phyloP scores from a whole-genome alignment of 2,888 invertebrate species.

The Mythimna ferrago region DNA sequence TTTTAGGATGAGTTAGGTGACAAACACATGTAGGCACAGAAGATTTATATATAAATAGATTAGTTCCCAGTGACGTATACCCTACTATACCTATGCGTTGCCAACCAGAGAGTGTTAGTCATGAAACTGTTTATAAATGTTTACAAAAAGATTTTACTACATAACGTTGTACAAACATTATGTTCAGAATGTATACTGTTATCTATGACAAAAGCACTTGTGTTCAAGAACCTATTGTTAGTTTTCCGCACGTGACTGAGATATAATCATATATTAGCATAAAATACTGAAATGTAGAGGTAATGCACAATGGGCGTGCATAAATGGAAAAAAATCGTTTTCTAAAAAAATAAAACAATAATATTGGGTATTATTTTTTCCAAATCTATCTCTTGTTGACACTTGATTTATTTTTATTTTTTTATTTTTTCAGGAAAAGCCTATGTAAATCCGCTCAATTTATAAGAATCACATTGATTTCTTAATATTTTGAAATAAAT shows the following conservation, averaged over 20 bases:
- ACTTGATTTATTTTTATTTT: neutral
- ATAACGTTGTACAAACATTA: slow-evolving; percentile 9
- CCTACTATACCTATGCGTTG: neutral
- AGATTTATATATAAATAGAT: neutral
- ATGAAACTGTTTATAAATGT: slow-evolving; percentile 4
- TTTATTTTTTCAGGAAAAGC: neutral
- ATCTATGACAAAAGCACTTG: slow-evolving; percentile 40
- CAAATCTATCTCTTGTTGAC: too few relatives aligned
- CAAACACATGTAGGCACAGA: too few relatives aligned
- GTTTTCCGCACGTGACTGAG: slow-evolving; percentile 42
- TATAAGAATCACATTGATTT: too few relatives aligned
- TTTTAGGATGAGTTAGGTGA: too few relatives aligned
- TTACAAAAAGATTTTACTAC: slow-evolving; percentile 20
- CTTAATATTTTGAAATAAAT: neutral
- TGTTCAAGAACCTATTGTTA: slow-evolving; percentile 35
- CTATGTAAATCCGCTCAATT: too few relatives aligned
- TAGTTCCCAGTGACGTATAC: neutral
- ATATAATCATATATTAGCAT: slow-evolving; percentile 16
- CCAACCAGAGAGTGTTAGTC: slow-evolving; percentile 3
- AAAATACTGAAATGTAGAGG: neutral
- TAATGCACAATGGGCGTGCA: neutral
- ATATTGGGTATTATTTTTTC: neutral
- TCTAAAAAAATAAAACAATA: neutral
- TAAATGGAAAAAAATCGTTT: neutral
- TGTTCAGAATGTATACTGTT: slow-evolving; percentile 11